Percentiles rank a stretch among this genome's conserved stretches.
phyloP scores from a whole-genome alignment of 2,113 vertebrate genomes.

The Hippocampus guttulatus region DNA sequence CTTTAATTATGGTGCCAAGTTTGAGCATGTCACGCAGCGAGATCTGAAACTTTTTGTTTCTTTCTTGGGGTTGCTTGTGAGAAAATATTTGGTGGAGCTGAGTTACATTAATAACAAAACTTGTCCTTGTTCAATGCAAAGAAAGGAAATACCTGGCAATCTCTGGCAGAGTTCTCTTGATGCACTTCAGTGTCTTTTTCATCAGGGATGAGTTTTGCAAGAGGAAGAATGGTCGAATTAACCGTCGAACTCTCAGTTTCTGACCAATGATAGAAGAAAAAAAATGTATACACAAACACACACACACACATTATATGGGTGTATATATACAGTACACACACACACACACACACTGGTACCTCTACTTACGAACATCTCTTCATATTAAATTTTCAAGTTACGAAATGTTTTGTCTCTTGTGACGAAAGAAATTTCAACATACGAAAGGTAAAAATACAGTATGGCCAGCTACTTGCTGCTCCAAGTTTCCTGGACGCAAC shows the following conservation, averaged over 20 bases:
- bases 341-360: too few species aligned
- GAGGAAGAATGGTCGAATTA: conserved; percentile 90
- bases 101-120: not conserved
- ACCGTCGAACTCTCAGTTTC: conserved; percentile 81
- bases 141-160: conserved; percentile 82
- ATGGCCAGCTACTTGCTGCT: too few species aligned
- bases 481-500: too few species aligned
- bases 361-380: too few species aligned
- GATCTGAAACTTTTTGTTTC: not conserved
- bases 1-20: not conserved
- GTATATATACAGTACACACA: too few species aligned
- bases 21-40: not conserved
- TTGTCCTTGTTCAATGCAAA: not conserved
- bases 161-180: conserved; percentile 87
- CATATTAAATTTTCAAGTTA: too few species aligned
- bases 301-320: too few species aligned
- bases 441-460: too few species aligned
- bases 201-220: conserved; percentile 96
- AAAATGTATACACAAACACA: not conserved
- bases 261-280: conserved; percentile 41
- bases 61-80: not conserved
- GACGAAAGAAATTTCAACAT: too few species aligned
- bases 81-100: not conserved
- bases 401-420: too few species aligned
- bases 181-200: conserved; percentile 96